Base-by-base conservation (phyloP, 2,888 invertebrate genomes). In the Alviniconcha strummeri region DNA sequence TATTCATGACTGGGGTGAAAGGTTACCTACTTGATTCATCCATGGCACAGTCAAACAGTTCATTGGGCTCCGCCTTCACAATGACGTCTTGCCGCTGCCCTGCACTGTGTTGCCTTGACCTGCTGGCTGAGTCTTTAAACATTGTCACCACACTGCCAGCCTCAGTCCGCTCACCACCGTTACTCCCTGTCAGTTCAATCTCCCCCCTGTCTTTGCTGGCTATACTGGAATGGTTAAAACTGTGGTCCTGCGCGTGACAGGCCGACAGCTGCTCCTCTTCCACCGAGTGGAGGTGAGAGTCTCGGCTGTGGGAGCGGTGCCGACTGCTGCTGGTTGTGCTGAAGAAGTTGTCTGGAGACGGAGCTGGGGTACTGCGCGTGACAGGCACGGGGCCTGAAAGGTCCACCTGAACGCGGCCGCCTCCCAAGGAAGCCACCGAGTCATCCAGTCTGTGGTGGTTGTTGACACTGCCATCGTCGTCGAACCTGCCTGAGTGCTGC, bases 401-500 rank as follows among this genome's bases (percentile, higher is more conserved):
- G 64, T 82, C 82, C 60, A 82, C 75, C 69, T 82, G 82, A 1
- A 82, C 77, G 17, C 82, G 77, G 19, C 60, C 19, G 9, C 82
- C 82, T 19, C 57, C 54, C n/a, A 81, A 9, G n/a, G 74, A 67
- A 19, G 82, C 80, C 19, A 77, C 57, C 9, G 36, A 15, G 17
- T 76, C 76, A 13, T 82, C 82, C 71, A 82, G 71, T 57, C 82
- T 82, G 57, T 77, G 76, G 52, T 82, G 82, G 52, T 82, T 82
- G 54, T 75, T 77, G 19, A 69, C 71, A 9, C n/a, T 71, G 4
- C 76, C 64, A 36, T 82, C 82, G 15, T 82, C 82, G 15, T 82
- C 82, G 75, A 13, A 64, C 56, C 67, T 77, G 19, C 77, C 64
- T n/a, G 82, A 77, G 54, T 60, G 60, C 9, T 55, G 17, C 52